Conservation (phyloP, 1,140 invertebrate species). For the Orchesella cincta region DNA sequence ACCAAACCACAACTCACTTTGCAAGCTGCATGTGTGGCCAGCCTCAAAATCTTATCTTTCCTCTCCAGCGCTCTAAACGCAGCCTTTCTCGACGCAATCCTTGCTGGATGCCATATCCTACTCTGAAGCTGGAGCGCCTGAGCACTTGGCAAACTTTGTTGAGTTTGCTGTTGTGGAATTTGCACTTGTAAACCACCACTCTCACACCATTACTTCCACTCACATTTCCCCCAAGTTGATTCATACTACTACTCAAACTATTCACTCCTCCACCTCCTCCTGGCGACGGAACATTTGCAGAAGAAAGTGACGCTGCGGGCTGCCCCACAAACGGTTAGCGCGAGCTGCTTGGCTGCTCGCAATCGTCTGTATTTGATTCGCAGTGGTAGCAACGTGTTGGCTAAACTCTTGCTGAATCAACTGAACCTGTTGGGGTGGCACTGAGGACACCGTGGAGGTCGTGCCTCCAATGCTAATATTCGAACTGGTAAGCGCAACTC, state of each 20-base stretch:
- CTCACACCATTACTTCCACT: background rate
- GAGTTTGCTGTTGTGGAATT: background rate
- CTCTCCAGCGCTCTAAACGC: constrained; percentile 38
- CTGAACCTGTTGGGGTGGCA: background rate
- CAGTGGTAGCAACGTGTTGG: background rate
- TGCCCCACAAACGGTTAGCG: background rate
- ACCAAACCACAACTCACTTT: constrained; percentile 37
- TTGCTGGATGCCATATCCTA: constrained; percentile 40
- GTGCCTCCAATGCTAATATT: background rate
- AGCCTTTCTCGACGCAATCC: constrained; percentile 44
- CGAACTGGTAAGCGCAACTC: background rate
- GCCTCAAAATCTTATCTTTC: constrained; percentile 45
- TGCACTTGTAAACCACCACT: constrained; percentile 9
- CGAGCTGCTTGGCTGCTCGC: background rate
- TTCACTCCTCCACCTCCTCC: background rate
- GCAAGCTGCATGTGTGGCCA: constrained; percentile 46
- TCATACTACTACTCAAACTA: background rate
- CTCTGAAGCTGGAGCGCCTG: constrained; percentile 6
- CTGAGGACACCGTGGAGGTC: background rate
- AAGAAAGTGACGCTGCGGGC: background rate
- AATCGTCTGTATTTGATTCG: background rate
- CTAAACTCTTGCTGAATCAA: background rate
- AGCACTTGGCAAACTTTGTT: background rate
- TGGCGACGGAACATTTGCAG: background rate
- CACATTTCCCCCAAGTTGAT: background rate